These are phyloP conservation scores for Xestia ashworthii DNA, from an alignment of 2,888 invertebrate genomes.

Conservation along the genomic window DNA sequence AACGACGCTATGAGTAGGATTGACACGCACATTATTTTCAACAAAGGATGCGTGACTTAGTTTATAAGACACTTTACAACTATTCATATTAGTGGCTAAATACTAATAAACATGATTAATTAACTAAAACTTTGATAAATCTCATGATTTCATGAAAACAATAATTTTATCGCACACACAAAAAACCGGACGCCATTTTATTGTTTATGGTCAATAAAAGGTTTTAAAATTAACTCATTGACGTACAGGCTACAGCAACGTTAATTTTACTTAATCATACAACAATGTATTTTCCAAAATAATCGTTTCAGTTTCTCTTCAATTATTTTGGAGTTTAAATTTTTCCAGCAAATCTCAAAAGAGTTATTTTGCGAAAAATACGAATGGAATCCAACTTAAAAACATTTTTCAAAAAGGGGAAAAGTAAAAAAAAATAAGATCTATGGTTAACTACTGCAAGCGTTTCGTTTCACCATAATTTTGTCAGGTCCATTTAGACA, in stretches of 20 bases:
- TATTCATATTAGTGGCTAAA: constrained; percentile 68
- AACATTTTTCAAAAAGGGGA: accelerated
- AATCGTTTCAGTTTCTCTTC: background rate
- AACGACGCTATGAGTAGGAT: constrained; percentile 86
- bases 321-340: background rate
- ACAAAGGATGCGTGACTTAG: constrained; percentile 64
- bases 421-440: background rate
- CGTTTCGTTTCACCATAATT: constrained; percentile 7
- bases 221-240: constrained; percentile 66
- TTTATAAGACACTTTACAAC: constrained; percentile 66
- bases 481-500: too few relatives aligned
- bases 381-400: background rate
- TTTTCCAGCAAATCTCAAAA: background rate
- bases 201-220: constrained; percentile 86
- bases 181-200: constrained; percentile 90
- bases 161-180: constrained; percentile 89
- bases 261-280: background rate
- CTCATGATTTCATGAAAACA: constrained; percentile 82
- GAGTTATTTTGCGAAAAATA: background rate
- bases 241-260: constrained; percentile 23
- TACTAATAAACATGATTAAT: constrained; percentile 64
- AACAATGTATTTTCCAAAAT: background rate
- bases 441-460: constrained; percentile 1
- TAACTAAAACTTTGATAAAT: constrained; percentile 70
- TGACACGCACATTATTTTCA: constrained; percentile 83